Evolutionary conservation across 2,797 vertebrate species (phyloP).

Genomic region (Eulemur mongoz): DNA sequence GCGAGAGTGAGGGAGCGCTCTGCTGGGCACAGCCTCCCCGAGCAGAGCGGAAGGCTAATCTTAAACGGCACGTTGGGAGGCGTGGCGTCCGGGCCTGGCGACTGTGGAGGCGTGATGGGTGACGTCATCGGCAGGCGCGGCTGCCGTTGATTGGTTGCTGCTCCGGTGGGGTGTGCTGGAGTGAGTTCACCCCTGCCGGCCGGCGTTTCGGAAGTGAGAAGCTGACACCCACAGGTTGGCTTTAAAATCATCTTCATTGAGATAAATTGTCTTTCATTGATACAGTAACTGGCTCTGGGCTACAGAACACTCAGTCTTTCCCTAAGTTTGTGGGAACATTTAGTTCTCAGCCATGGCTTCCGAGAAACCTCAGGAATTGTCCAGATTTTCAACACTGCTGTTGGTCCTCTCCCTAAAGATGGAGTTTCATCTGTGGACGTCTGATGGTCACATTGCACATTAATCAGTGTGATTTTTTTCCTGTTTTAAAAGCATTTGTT

Average conservation of each 20-base stretch:
- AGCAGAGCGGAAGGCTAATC: not conserved
- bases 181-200: not conserved
- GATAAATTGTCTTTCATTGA: fast-evolving
- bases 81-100: not conserved
- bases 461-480: fast-evolving
- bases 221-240: not conserved
- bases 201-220: not conserved
- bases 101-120: fast-evolving
- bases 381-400: not conserved
- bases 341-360: not conserved
- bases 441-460: not conserved
- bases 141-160: not conserved
- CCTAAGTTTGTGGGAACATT: not conserved
- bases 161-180: not conserved
- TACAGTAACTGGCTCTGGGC: fast-evolving
- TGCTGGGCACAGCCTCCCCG: not conserved
- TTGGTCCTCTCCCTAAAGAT: not conserved
- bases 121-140: not conserved
- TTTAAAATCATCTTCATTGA: not conserved
- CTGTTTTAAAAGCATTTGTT: not conserved
- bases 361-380: not conserved
- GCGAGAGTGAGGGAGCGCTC: fast-evolving
- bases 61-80: not conserved
- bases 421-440: not conserved
- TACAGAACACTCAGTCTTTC: not conserved